A percentile compares a stretch with the other conserved stretches of the same genome.
Evolutionary conservation across 2,888 invertebrate genomes (phyloP).

Genomic region (Yponomeuta plumbellus): DNA sequence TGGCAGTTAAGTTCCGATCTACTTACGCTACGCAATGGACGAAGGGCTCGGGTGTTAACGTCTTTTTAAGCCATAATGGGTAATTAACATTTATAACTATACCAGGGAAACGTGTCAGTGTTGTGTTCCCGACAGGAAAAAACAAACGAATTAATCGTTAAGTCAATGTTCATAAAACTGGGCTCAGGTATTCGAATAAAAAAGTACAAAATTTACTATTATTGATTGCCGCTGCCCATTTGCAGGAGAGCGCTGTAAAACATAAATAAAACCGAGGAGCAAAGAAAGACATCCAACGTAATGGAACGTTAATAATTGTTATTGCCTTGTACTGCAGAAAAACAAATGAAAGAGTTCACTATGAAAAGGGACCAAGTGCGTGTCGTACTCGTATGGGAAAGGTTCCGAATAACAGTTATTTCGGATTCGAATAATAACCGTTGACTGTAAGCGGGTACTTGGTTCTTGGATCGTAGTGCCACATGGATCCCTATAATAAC

Average conservation of each 20-base stretch:
- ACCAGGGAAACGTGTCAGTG: conserved; percentile 4
- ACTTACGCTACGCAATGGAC: neutral
- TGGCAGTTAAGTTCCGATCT: neutral
- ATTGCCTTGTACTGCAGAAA: conserved; percentile 28
- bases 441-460: too few species aligned
- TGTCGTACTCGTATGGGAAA: neutral
- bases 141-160: conserved; percentile 4
- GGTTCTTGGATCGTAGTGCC: too few species aligned
- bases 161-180: conserved; percentile 12
- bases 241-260: neutral
- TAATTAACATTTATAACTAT: conserved; percentile 7
- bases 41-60: neutral
- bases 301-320: conserved; percentile 16
- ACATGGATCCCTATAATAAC: too few species aligned
- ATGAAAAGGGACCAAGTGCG: neutral
- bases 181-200: neutral
- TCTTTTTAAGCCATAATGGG: neutral
- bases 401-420: too few species aligned
- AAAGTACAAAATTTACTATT: conserved; percentile 14
- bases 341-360: conserved; percentile 36
- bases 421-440: too few species aligned
- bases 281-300: conserved; percentile 13
- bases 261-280: conserved; percentile 11
- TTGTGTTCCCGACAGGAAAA: neutral
- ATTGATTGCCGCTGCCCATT: conserved; percentile 10